phyloP scores from a whole-genome alignment of 2,797 vertebrate species.

The Pseudomugil gertrudae region DNA sequence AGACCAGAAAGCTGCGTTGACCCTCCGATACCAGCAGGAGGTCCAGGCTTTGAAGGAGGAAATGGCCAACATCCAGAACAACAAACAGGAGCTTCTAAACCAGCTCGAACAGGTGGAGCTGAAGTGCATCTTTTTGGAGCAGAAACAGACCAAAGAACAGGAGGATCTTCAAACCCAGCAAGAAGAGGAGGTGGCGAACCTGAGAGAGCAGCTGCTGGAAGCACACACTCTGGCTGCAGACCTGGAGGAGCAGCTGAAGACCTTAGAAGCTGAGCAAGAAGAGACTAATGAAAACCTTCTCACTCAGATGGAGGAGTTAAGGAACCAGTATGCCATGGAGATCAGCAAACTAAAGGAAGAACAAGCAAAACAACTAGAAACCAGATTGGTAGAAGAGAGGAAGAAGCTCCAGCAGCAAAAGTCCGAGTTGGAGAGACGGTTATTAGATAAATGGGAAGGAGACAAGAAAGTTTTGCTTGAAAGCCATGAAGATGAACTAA shows the following conservation, averaged over 20 bases:
- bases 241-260: constrained; percentile 74
- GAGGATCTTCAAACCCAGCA: constrained; percentile 73
- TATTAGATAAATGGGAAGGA: constrained; percentile 58
- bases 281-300: constrained; percentile 33
- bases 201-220: constrained; percentile 70
- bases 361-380: constrained; percentile 45
- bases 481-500: constrained; percentile 58
- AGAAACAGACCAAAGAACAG: constrained; percentile 76
- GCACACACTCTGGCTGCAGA: constrained; percentile 47
- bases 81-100: constrained; percentile 63
- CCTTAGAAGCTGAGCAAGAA: constrained; percentile 45
- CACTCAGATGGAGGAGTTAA: constrained; percentile 62
- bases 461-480: constrained; percentile 62
- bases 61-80: constrained; percentile 64
- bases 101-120: constrained; percentile 63
- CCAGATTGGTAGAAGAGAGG: constrained; percentile 62
- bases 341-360: constrained; percentile 58
- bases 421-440: constrained; percentile 51
- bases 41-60: constrained; percentile 72
- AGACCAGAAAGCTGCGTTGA: constrained; percentile 78
- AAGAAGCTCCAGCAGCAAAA: constrained; percentile 52
- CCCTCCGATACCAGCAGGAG: constrained; percentile 77
- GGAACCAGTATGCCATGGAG: constrained; percentile 50
- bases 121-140: constrained; percentile 70
- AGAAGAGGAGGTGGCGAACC: constrained; percentile 66